Evolutionary conservation across 92 coral and sea anemone genomes (phyloP).

Genomic region (Epizoanthus ramosus): DNA sequence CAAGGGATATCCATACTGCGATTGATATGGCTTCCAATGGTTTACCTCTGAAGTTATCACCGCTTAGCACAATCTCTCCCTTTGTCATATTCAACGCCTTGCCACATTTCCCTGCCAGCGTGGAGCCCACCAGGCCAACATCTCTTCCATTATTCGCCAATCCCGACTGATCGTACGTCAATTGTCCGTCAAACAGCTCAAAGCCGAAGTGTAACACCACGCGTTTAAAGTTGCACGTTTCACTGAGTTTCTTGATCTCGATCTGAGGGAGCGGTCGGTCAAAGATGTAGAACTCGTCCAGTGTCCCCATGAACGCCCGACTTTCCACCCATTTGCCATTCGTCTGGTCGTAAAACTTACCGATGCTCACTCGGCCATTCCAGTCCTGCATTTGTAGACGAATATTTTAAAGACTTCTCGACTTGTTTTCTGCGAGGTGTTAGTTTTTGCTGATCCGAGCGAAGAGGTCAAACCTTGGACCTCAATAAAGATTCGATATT

Average conservation of each 20-base stretch:
- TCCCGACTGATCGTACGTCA: conserved; percentile 92
- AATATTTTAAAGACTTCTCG: no score
- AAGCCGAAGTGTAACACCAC: conserved; percentile 92
- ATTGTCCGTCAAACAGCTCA: conserved; percentile 73
- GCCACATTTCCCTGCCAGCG: conserved; percentile 84
- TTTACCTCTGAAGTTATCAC: conserved; percentile 75
- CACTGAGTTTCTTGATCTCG: conserved; percentile 81
- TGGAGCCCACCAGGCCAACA: conserved; percentile 59
- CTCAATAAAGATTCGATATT: no score
- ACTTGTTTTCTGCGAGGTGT: no score
- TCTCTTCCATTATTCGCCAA: conserved; percentile 90
- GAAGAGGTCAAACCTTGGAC: no score
- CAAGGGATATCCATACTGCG: conserved; percentile 85
- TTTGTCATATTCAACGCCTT: conserved; percentile 86
- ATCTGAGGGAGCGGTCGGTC: conserved; percentile 79
- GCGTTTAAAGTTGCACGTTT: conserved; percentile 83
- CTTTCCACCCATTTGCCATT: conserved; percentile 85
- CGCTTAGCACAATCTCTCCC: conserved; percentile 77
- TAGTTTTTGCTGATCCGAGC: no score
- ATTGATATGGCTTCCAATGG: conserved; percentile 93
- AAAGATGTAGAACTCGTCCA: conserved; percentile 92
- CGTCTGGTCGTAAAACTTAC: conserved; percentile 72
- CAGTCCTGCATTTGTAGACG: conserved; percentile 70
- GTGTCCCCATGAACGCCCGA: conserved; percentile 67
- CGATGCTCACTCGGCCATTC: conserved; percentile 92